Percentiles rank a stretch among this genome's conserved stretches.
Conservation (phyloP, 2,113 vertebrate species). For the Larimichthys polyactis region DNA sequence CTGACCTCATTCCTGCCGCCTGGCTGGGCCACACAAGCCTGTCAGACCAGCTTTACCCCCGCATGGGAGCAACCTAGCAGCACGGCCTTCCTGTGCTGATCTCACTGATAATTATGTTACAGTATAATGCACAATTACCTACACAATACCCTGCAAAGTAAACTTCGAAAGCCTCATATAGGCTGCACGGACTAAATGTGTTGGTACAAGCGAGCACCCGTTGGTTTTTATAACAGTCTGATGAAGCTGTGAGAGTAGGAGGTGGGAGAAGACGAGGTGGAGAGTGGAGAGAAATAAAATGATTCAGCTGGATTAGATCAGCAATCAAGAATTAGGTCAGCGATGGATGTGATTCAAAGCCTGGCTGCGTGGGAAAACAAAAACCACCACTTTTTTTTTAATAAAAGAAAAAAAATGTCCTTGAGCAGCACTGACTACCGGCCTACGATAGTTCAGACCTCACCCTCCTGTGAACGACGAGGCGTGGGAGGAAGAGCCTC, state of each 20-base stretch:
- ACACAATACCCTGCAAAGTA: background rate
- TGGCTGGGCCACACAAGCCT: conserved; percentile 51
- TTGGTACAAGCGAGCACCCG: conserved; percentile 22
- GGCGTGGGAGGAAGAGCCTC: conserved; percentile 24
- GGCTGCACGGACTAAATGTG: background rate
- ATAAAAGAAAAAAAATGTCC: conserved; percentile 13
- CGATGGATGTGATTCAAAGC: conserved; percentile 11
- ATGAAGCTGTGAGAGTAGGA: conserved; percentile 33
- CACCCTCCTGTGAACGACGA: conserved; percentile 12
- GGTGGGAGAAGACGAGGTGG: conserved; percentile 35
- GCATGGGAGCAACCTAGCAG: background rate
- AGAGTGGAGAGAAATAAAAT: conserved; percentile 24
- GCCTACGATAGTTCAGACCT: conserved; percentile 15
- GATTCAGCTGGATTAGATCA: conserved; percentile 51
- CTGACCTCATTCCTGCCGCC: conserved; percentile 77
- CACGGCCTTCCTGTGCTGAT: conserved; percentile 40
- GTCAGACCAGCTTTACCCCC: conserved; percentile 54
- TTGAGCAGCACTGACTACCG: conserved; percentile 1
- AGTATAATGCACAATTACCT: background rate
- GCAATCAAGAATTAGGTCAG: conserved; percentile 16
- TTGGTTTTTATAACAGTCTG: conserved; percentile 65
- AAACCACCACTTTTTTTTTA: background rate
- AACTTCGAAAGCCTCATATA: background rate
- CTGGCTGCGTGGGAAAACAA: conserved; percentile 4
- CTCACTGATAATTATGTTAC: conserved; percentile 31